These are phyloP conservation scores for Leptinotarsa juncta DNA, from an alignment of 2,888 invertebrate genomes.

Conservation along the genomic window DNA sequence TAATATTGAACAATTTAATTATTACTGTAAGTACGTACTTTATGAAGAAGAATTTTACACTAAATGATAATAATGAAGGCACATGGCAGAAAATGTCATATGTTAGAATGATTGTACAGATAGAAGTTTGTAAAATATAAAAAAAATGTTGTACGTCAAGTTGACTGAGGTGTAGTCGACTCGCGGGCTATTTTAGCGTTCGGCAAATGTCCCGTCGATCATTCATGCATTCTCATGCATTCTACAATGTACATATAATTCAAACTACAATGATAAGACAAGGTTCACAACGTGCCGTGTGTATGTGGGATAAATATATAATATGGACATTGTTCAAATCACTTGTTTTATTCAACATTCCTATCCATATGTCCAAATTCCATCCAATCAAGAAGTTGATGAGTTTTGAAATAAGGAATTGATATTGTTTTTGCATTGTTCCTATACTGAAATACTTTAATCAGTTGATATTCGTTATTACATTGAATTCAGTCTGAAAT, in stretches of 20 bases:
- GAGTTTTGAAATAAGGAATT: too few relatives aligned
- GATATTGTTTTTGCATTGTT: too few relatives aligned
- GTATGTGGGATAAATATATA: constrained; percentile 87
- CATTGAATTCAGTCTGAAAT: too few relatives aligned
- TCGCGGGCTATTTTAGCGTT: constrained; percentile 70
- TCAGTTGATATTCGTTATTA: too few relatives aligned
- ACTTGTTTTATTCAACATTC: constrained; percentile 50
- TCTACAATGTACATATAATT: constrained; percentile 79
- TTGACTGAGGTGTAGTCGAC: constrained; percentile 56
- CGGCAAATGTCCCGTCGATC: constrained; percentile 64
- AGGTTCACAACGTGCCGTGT: constrained; percentile 93
- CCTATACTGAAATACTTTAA: too few relatives aligned
- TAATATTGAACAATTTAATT: constrained; percentile 59
- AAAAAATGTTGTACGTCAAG: constrained; percentile 63
- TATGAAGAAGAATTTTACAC: constrained; percentile 68
- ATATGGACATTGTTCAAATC: constrained; percentile 90
- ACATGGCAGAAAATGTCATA: constrained; percentile 58
- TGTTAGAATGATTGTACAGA: constrained; percentile 67
- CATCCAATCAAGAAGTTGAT: not conserved
- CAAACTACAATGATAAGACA: constrained; percentile 82
- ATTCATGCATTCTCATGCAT: constrained; percentile 77
- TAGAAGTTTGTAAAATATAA: constrained; percentile 65
- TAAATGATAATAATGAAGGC: constrained; percentile 65
- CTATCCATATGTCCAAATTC: not conserved
- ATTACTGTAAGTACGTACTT: constrained; percentile 67